Conservation (phyloP, 2,888 invertebrate genomes). For the Agrochola macilenta region DNA sequence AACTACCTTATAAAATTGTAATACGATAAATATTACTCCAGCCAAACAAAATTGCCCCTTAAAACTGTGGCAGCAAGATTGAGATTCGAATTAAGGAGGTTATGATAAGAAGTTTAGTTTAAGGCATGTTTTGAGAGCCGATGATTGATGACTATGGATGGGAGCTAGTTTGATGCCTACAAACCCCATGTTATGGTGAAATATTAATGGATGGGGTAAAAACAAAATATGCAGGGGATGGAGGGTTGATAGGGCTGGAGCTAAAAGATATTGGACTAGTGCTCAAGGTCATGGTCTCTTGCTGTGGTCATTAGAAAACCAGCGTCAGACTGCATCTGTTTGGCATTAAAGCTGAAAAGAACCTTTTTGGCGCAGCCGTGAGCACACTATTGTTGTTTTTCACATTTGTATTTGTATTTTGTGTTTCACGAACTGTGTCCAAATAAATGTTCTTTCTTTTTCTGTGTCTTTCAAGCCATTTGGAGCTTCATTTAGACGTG, state of each 20-base stretch:
- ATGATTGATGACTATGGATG: slow-evolving; percentile 59
- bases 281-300: slow-evolving; percentile 13
- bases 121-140: slow-evolving; percentile 48
- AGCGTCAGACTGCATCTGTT: too few relatives aligned
- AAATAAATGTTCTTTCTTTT: too few relatives aligned
- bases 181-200: slow-evolving; percentile 42
- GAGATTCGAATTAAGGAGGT: slow-evolving; percentile 26
- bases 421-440: too few relatives aligned
- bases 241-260: slow-evolving; percentile 6
- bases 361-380: too few relatives aligned
- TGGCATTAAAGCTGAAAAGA: too few relatives aligned
- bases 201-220: slow-evolving; percentile 52
- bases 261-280: slow-evolving; percentile 1
- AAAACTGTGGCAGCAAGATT: not conserved
- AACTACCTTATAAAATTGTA: slow-evolving; percentile 49
- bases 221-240: slow-evolving; percentile 31
- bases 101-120: slow-evolving; percentile 7
- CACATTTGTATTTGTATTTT: too few relatives aligned
- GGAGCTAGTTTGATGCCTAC: slow-evolving; percentile 46
- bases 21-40: slow-evolving; percentile 25
- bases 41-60: slow-evolving; percentile 28
- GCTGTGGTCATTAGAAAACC: too few relatives aligned
- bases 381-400: too few relatives aligned
- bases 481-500: not conserved
- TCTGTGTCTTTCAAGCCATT: not conserved